Evolutionary conservation across 2,888 invertebrate genomes (phyloP), one percentile per base, ranked within the genome.

Genomic region (Tetranychus piercei): DNA sequence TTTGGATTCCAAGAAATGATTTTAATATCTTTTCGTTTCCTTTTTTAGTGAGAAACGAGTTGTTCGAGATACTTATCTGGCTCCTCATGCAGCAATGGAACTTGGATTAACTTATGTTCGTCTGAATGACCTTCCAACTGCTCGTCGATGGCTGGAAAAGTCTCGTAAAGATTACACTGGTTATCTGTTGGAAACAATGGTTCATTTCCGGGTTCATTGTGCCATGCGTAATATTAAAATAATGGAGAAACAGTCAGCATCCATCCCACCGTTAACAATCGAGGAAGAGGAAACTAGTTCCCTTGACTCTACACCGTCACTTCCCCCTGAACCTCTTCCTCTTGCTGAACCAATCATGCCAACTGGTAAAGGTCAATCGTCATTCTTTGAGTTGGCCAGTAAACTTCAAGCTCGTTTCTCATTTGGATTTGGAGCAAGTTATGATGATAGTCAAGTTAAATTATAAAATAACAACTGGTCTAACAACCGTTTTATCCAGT

Each of bases 221-320:
- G 77, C 76, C 7, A 79, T 82, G 71, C 79, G 80, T 69, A 81
- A 82, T 73, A 79, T 81, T 66, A 77, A 79, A 65, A 67, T 20
- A n/a, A 64, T 64, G 45, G 64, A 73, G 64, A 44, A 73, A 71
- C n/a, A 71, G 44, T 20, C 9, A 43, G 44, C n/a, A 44, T 15
- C 15, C 55, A 55, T 15, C 15, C 55, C 11, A 55, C 15, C 55
- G 15, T 15, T 55, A 15, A 15, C 55, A 55, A 5, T 15, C 5
- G 15, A 9, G 9, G 55, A 55, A 55, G 55, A 55, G 55, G 55
- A 55, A 55, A 55, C 1, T 6, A 55, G 15, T 55, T 55, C 55
- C 55, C 55, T 55, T 55, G 55, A 55, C 9, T 55, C 55, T 55
- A 15, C 34, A 34, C 34, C 34, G 34, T 34, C 34, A 34, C 34